Base-by-base conservation (phyloP, 2,888 invertebrate genomes). In the Busseola fusca region DNA sequence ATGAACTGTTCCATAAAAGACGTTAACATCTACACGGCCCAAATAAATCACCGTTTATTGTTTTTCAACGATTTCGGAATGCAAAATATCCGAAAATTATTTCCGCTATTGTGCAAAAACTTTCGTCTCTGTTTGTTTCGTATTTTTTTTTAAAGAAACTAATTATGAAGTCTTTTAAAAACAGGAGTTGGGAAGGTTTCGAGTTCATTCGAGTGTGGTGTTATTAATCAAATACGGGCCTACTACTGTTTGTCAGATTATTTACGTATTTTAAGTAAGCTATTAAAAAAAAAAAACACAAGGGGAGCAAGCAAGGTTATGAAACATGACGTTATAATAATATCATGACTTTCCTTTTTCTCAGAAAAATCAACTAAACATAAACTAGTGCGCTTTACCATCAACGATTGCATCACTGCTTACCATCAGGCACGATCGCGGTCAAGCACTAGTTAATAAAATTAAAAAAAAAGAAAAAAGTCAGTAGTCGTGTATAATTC, bases 171-270 rank as follows among this genome's bases (percentile, higher is more conserved):
- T 25, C 59, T 50, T 63, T 68, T 25, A 77, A 58, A 68, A 58
- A 77, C 42, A 69, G 27, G n/a, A 76, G 57, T 42, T 69, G 34
- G 37, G 7, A 59, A 62, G 72, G 60, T 70, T 54, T 74, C 58
- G 48, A 18, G 70, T 80, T 82, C 82, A 85, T 81, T 78, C 79
- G 80, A 85, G 82, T 83, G 79, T 80, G 80, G 72, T 67, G 58
- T 74, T 81, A 74, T 72, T 77, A 84, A 78, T 77, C 63, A 78
- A 69, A 74, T 63, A 60, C 25, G 27, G 27, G 6, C n/a, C 37
- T 73, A 76, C 66, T 50, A 48, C 27, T 25, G 60, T 50, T 76
- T 69, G 45, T 66, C 68, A 37, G 40, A 56, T 30, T 50, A 34
- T 69, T 56, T 48, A 54, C 54, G 30, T 21, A 42, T 27, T 25